Evolutionary conservation across 2,888 invertebrate genomes (phyloP), one percentile per base, ranked within the genome.

Genomic region (Epistrophella euchroma): DNA sequence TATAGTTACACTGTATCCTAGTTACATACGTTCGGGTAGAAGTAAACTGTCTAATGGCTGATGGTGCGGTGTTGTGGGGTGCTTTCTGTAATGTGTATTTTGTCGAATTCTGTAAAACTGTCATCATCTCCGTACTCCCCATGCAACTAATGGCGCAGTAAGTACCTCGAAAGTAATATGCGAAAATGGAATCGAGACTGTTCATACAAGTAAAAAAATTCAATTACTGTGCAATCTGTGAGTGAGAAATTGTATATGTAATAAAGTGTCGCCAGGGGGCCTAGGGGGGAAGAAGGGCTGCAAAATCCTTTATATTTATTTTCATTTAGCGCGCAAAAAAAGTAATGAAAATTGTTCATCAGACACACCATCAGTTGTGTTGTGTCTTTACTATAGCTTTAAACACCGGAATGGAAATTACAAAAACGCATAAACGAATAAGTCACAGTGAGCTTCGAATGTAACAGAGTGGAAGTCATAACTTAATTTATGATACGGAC

Each of bases 151-250:
- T 84, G 73, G 71, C 64, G 71, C 55, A 73, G 50, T 74, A 83
- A 83, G 84, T 66, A 71, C 66, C 66, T 71, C 43, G 22, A 60
- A 72, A 15, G 15, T 15, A n/a, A n/a, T n/a, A 25, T 66, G 60
- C 45, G 52, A 40, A 47, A 52, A 9, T 43, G 17, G 11, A 50
- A 35, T 55, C 47, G 64, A 43, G 35, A 55, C 37, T 4, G 32
- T 52, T 3, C 9, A 11, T 11, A 17, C 3, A 15, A 22, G 19
- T 22, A 37, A 9, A 22, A 55, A 73, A 81, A 85, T 85, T 85
- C 76, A 85, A 85, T 85, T 81, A 85, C 40, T 73, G 28, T 75
- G 76, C 85, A 80, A 80, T 80, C 72, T 76, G 72, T 81, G 81
- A 78, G 55, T 55, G 68, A 72, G 56, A 75, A 60, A 76, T 72